A percentile compares a stretch with the other conserved stretches of the same genome.
phyloP scores from a whole-genome alignment of 2,113 vertebrate genomes.

The Odontophorus gujanensis region DNA sequence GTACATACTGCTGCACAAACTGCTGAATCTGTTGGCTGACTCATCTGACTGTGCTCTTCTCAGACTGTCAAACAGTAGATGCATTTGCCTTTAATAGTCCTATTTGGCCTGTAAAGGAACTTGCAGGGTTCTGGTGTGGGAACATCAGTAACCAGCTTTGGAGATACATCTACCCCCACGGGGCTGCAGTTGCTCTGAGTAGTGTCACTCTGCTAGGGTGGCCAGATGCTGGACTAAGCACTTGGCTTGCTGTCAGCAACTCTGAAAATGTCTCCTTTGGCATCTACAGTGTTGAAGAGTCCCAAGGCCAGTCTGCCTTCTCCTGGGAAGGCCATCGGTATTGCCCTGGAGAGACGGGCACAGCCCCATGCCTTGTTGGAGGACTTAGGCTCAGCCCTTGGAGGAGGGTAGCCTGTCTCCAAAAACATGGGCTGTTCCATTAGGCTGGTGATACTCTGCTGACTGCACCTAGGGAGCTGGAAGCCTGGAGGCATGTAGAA shows the following conservation, averaged over 20 bases:
- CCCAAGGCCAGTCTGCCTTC: neutral
- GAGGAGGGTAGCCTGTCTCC: neutral
- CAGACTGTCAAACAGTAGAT: neutral
- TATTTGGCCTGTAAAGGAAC: neutral
- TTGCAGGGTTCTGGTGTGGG: neutral
- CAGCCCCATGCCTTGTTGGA: neutral
- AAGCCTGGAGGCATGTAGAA: neutral
- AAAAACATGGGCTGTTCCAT: neutral
- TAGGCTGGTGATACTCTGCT: neutral
- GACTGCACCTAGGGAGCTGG: neutral
- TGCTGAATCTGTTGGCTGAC: neutral
- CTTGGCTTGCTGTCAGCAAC: neutral
- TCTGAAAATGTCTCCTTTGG: neutral
- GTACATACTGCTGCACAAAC: neutral
- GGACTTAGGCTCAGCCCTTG: neutral
- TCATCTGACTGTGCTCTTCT: neutral
- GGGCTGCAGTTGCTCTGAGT: neutral
- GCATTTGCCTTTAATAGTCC: neutral
- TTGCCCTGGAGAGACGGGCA: neutral
- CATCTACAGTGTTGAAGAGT: neutral
- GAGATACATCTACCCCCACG: accelerated
- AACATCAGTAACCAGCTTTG: neutral
- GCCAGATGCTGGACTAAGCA: neutral
- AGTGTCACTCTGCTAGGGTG: neutral
- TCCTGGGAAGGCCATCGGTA: neutral